Conservation (phyloP, 2,113 vertebrate species). For the Apodemus sylvaticus region DNA sequence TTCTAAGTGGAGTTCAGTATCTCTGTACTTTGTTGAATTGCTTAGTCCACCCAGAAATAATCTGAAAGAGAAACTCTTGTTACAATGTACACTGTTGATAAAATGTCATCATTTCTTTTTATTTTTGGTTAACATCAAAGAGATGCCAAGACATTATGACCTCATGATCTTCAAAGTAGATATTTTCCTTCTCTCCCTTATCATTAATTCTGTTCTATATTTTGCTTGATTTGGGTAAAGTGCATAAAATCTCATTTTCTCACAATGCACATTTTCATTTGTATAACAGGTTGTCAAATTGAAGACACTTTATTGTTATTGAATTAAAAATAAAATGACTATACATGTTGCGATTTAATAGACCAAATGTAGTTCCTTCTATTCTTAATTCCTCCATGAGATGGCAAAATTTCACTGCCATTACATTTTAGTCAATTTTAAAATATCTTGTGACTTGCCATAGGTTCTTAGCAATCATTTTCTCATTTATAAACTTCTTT, state of each 20-base stretch:
- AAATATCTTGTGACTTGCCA: not conserved
- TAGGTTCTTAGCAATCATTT: not conserved
- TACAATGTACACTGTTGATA: not conserved
- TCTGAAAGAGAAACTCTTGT: not conserved
- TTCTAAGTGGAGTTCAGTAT: not conserved
- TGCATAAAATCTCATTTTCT: constrained; percentile 38
- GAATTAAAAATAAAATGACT: constrained; percentile 24
- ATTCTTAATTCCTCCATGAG: constrained; percentile 17
- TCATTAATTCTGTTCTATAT: not conserved
- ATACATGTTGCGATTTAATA: constrained; percentile 16
- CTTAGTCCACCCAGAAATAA: not conserved
- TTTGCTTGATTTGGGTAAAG: constrained; percentile 7
- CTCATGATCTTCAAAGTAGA: not conserved
- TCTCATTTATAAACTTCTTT: not conserved
- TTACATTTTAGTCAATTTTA: constrained; percentile 40
- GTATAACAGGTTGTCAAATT: constrained; percentile 24
- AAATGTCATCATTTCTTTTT: not conserved
- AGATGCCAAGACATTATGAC: not conserved
- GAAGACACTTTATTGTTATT: constrained; percentile 17
- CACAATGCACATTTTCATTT: constrained; percentile 29
- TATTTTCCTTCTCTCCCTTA: not conserved
- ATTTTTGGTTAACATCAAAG: constrained; percentile 8
- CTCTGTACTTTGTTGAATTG: not conserved
- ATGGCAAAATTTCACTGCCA: not conserved
- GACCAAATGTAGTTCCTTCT: constrained; percentile 20